Percentiles rank a stretch among this genome's conserved stretches.
These are phyloP conservation scores for Philhelius pedissequus DNA, from an alignment of 2,888 invertebrate species.

Conservation along the genomic window DNA sequence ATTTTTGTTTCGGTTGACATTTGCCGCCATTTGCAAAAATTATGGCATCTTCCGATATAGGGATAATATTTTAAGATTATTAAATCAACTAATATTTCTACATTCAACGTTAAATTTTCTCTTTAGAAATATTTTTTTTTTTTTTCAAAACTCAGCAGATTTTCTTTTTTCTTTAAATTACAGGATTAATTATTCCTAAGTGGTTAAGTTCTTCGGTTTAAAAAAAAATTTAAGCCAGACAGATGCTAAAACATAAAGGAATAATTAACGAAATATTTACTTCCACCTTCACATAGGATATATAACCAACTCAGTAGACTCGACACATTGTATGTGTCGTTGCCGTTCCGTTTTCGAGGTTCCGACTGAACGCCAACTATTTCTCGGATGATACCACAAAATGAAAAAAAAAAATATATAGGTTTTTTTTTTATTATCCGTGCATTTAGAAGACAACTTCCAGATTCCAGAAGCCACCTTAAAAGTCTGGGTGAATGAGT, in stretches of 20 bases:
- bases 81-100: too few species aligned
- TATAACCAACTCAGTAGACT: conserved; percentile 43
- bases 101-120: not conserved
- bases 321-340: conserved; percentile 3
- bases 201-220: conserved; percentile 14
- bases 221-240: conserved; percentile 28
- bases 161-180: conserved; percentile 11
- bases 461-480: conserved; percentile 22
- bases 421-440: not conserved
- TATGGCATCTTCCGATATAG: too few species aligned
- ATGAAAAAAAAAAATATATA: conserved; percentile 25
- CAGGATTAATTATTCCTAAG: conserved; percentile 55
- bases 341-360: not conserved
- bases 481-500: not conserved
- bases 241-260: not conserved
- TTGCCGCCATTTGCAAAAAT: too few species aligned
- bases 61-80: too few species aligned
- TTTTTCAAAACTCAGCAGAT: conserved; percentile 7
- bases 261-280: conserved; percentile 19
- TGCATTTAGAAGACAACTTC: conserved; percentile 30
- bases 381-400: not conserved
- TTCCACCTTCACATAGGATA: conserved; percentile 43
- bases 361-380: conserved; percentile 18
- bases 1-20: too few species aligned
- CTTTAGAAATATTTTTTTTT: not conserved